A percentile compares a stretch with the other conserved stretches of the same genome.
These are phyloP conservation scores for Drosophila sordidapex DNA, from an alignment of 2,888 invertebrate genomes.

Conservation along the genomic window DNA sequence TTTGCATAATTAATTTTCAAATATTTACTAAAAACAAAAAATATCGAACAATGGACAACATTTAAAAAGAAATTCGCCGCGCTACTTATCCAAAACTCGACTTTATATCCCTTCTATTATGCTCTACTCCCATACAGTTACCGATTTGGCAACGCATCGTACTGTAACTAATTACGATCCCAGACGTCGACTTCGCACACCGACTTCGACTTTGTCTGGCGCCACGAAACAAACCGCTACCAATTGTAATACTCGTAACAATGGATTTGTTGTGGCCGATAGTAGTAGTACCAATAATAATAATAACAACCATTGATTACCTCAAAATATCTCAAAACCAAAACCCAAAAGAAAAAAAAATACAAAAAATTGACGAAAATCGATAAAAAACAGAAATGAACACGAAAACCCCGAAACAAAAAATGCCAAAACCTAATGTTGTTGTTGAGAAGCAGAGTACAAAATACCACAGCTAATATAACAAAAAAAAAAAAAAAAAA, in stretches of 20 bases:
- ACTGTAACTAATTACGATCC: slow-evolving; percentile 81
- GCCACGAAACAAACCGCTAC: slow-evolving; percentile 68
- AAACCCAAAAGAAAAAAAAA: slow-evolving; percentile 4
- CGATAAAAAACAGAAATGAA: slow-evolving; percentile 2
- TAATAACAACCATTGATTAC: slow-evolving; percentile 59
- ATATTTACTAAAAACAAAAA: slow-evolving; percentile 56
- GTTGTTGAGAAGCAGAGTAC: slow-evolving; percentile 53
- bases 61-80: slow-evolving; percentile 32
- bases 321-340: slow-evolving; percentile 43
- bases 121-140: slow-evolving; percentile 83
- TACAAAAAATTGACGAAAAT: slow-evolving; percentile 20
- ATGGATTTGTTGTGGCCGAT: slow-evolving; percentile 83
- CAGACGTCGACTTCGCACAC: slow-evolving; percentile 80
- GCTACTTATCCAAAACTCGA: slow-evolving; percentile 54
- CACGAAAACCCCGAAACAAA: slow-evolving; percentile 11
- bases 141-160: slow-evolving; percentile 80
- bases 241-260: slow-evolving; percentile 62
- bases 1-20: slow-evolving; percentile 72
- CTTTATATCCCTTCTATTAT: slow-evolving; percentile 78
- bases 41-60: slow-evolving; percentile 35
- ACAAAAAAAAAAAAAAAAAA: slow-evolving; percentile 14
- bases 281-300: slow-evolving; percentile 79
- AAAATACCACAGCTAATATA: slow-evolving; percentile 37
- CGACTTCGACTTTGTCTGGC: slow-evolving; percentile 67
- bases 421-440: slow-evolving; percentile 45